Base-by-base conservation (phyloP, 1,140 invertebrate species). In the Dendrolimus kikuchii region DNA sequence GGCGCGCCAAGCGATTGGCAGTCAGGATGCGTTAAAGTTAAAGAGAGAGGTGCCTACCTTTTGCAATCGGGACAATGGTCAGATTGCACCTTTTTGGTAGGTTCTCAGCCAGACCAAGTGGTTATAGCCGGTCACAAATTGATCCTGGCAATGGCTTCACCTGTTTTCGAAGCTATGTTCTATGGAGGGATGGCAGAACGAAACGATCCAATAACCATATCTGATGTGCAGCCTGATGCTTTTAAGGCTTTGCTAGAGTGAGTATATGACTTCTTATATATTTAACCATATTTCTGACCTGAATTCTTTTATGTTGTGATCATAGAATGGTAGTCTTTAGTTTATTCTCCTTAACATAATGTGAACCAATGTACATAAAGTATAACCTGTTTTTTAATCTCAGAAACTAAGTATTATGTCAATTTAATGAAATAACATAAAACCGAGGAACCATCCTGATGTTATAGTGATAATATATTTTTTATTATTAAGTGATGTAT, bases 141-240 rank as follows among this genome's bases (percentile, higher is more conserved):
- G 38, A 90, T 96, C 41, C 80, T 96, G 44, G 93, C 94, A 0
- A 95, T 95, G 93, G 92, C 93, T 0, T 95, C 94, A 64, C 95
- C 95, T 6, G 95, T 95, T 3, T 90, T 94, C 90, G 88, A 93
- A 89, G 62, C 95, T 86, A 95, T 95, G 95, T 89, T 96, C 87
- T 89, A 92, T 90, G 71, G 92, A 71, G 74, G 92, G 88, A 89
- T 92, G 90, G 67, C 93, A 83, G 86, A 94, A 90, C 88, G 91
- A 51, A 91, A 89, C 60, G 90, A 92, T 63, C 91, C 92, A 0
- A 95, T 96, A 59, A 89, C 90, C 4, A 95, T 96, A 63, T 88
- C 92, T 37, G 95, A 96, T 85, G 92, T 96, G 4, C 93, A 95
- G 72, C 94, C 95, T 4, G 93, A 95, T 66, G 94, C 94, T 6